Percentiles rank a stretch among this genome's conserved stretches.
phyloP scores from a whole-genome alignment of 1,140 invertebrate genomes.

The Drosophila micromelanica region DNA sequence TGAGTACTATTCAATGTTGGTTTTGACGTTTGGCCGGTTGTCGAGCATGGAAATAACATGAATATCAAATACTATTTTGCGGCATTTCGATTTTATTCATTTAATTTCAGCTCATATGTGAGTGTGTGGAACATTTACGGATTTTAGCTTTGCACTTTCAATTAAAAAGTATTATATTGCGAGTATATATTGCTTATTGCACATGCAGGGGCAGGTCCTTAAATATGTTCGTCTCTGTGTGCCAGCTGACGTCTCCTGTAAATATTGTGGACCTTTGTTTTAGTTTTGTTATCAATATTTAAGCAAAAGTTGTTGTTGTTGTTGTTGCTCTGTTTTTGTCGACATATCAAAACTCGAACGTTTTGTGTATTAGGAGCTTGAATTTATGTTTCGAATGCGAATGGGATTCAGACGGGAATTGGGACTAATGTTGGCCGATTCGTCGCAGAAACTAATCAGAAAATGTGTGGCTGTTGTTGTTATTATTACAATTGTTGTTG shows the following conservation, averaged over 20 bases:
- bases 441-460: slow-evolving; percentile 69
- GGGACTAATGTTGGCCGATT: slow-evolving; percentile 47
- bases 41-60: neutral
- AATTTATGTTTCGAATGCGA: slow-evolving; percentile 28
- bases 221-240: slow-evolving; percentile 23
- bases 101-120: neutral
- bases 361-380: slow-evolving; percentile 6
- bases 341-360: slow-evolving; percentile 18
- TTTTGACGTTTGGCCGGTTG: neutral
- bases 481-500: slow-evolving; percentile 53
- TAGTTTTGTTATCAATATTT: slow-evolving; percentile 41
- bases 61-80: neutral
- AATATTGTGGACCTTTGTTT: slow-evolving; percentile 49
- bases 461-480: slow-evolving; percentile 58
- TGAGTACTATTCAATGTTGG: neutral
- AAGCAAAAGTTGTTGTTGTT: neutral
- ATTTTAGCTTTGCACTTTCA: slow-evolving; percentile 17
- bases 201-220: neutral
- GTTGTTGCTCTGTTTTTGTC: slow-evolving; percentile 21
- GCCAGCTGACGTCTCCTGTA: slow-evolving; percentile 47
- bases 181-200: slow-evolving; percentile 20
- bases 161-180: slow-evolving; percentile 43
- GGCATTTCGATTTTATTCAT: neutral
- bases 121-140: neutral
- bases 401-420: slow-evolving; percentile 14